Base-by-base conservation (phyloP, 92 coral and sea anemone genomes). In the Siderastrea siderea region DNA sequence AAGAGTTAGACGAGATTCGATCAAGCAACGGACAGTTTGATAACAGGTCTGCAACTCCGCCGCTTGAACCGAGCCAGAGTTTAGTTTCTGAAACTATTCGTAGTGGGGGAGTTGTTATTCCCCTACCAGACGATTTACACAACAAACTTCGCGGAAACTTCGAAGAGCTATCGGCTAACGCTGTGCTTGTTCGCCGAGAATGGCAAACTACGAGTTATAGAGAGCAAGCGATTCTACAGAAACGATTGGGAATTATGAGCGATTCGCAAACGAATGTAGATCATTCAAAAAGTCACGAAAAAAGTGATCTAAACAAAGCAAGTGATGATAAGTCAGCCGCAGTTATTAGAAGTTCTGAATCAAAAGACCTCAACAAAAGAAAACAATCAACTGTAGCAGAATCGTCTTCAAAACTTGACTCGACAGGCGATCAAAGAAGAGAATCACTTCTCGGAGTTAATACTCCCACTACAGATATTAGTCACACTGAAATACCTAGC, bases 181-280 rank as follows among this genome's bases (percentile, higher is more conserved):
- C 97, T 60, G 96, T 95, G 10, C 94, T 94, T 58, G 90, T 94
- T 47, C 96, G 92, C 57, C 90, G 99, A 77, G 98, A 96, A 79
- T 97, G 99, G 99, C 99, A 97, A 77, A 97, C 98, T 5, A 91
- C 94, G 10, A 93, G 99, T 47, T 97, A 97, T 53, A 91, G 95
- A 53, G 98, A 95, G 66, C 99, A 97, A 68, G 99, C 98, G 5
- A 84, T 95, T 49, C 57, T 95, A 3, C 95, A 83, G 66, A 94
- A 87, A 48, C 89, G 98, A 9, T 17, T 95, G 26, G 98, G 93
- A 7, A 78, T 68, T n/a, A 88, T 87, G 92, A 82, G 65, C 55
- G 94, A 91, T 4, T 91, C 94, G 1, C 87, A 82, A 49, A 52
- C 75, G 13, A 87, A 77, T 69, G 71, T 71, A 47, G 93, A 83